Base-by-base conservation (phyloP, 2,888 invertebrate genomes). In the Sminthurinus aureus region DNA sequence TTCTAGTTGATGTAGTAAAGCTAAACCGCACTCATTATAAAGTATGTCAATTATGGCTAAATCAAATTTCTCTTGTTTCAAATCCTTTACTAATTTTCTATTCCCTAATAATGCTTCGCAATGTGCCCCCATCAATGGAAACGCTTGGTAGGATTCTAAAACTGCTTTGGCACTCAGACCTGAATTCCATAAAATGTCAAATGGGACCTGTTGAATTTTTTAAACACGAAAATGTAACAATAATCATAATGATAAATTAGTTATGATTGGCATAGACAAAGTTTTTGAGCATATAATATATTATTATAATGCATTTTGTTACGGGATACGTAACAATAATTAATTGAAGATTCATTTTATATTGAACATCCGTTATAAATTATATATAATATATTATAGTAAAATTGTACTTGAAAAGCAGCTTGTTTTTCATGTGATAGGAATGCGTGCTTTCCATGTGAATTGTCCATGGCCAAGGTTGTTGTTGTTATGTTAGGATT, bases 1-100 rank as follows among this genome's bases (percentile, higher is more conserved):
- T 18, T 88, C 88, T 9, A 89, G 84, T 58, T 89, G 88, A 82
- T 89, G 87, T 1, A 89, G 87, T 12, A 90, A 83, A 0, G 89
- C 89, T 11, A 90, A 86, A 18, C 89, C 89, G 82, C 89, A 89
- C 79, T 89, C 89, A 76, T 89, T 90, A 83, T 89, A 89, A 22
- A 90, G 81, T 69, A 89, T 85, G 83, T 89, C 89, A 58, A 90
- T 89, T 69, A 90, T 88, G 67, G 89, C 89, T 1, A 90, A 85
- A 67, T 89, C 88, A 83, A 87, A 90, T 38, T 87, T 82, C 81
- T 88, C 87, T 18, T 82, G 80, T 15, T 75, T 81, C 13, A 89
- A 84, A 26, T 86, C 82, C 0, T 81, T 76, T 0, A 86, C 86
- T 6, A 89, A 85, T 22, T 85, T 83, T 38, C 83, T 82, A 79